phyloP scores from a whole-genome alignment of 2,888 invertebrate genomes.

The Drosophila meridionalis region DNA sequence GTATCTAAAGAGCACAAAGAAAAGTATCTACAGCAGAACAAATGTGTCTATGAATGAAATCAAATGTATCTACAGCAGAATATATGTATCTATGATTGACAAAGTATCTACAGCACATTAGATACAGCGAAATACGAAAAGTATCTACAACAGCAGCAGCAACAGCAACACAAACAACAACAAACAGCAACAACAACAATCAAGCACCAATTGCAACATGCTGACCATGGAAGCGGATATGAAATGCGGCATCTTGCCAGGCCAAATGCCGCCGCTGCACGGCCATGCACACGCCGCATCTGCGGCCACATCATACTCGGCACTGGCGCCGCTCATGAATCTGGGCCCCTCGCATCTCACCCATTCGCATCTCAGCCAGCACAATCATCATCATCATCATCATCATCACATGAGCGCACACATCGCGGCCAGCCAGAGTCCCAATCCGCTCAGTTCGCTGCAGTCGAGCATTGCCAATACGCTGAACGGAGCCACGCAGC shows the following conservation, averaged over 20 bases:
- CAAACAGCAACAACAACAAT: slow-evolving; percentile 3
- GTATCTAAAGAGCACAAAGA: neutral
- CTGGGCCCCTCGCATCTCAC: slow-evolving; percentile 88
- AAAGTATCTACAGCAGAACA: neutral
- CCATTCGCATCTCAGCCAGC: slow-evolving; percentile 88
- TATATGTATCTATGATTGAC: slow-evolving; percentile 15
- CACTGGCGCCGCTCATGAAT: slow-evolving; percentile 90
- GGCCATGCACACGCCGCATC: slow-evolving; percentile 86
- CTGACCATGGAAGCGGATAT: slow-evolving; percentile 96
- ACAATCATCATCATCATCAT: slow-evolving; percentile 87
- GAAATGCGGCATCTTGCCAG: slow-evolving; percentile 94
- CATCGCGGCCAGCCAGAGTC: slow-evolving; percentile 80
- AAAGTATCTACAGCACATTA: slow-evolving; percentile 1
- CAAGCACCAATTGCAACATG: slow-evolving; percentile 87
- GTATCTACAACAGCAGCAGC: slow-evolving; percentile 7
- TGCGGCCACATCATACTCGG: slow-evolving; percentile 87
- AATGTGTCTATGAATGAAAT: slow-evolving; percentile 6
- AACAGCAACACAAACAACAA: slow-evolving; percentile 9
- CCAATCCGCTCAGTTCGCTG: slow-evolving; percentile 82
- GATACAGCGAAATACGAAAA: neutral
- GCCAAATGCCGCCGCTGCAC: slow-evolving; percentile 94
- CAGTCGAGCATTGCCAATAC: slow-evolving; percentile 84
- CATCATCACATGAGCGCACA: slow-evolving; percentile 84
- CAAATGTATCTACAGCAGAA: neutral
- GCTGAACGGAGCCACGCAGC: slow-evolving; percentile 65